phyloP scores from a whole-genome alignment of 2,888 invertebrate species.

The Pyrrhosoma nymphula region DNA sequence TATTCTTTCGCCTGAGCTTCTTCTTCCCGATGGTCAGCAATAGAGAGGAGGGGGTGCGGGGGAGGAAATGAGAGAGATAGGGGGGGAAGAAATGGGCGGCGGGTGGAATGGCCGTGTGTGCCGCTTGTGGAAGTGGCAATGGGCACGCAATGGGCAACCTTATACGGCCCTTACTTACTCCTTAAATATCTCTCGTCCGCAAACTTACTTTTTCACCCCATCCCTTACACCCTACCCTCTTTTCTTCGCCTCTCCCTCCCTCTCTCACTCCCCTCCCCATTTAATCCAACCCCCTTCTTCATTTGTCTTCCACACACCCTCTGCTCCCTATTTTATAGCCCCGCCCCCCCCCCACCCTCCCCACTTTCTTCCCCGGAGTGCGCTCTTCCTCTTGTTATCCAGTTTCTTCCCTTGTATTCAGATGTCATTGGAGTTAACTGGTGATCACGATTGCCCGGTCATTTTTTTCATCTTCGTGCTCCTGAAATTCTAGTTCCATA shows the following conservation, averaged over 20 bases:
- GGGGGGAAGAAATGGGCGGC: neutral
- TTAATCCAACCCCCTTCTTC: conserved; percentile 1
- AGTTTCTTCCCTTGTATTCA: neutral
- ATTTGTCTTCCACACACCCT: neutral
- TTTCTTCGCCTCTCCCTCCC: neutral
- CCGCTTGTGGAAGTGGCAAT: conserved; percentile 53
- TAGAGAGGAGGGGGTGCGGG: neutral
- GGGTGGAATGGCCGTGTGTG: neutral
- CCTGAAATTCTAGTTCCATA: no score
- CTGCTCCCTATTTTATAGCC: neutral
- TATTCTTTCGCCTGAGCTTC: neutral
- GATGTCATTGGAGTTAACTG: neutral
- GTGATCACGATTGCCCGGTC: neutral
- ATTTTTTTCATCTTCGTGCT: neutral
- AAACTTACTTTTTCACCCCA: conserved; percentile 16
- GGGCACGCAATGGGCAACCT: conserved; percentile 63
- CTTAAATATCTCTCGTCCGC: conserved; percentile 58
- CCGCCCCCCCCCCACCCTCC: neutral
- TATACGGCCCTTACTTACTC: conserved; percentile 65
- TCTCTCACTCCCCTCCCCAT: neutral
- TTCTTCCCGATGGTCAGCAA: neutral
- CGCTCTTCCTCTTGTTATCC: neutral
- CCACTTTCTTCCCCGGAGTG: neutral
- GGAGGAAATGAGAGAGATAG: neutral
- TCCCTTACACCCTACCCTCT: neutral